Conservation (phyloP, 2,888 invertebrate genomes). For the Caenorhabditis wallacei region DNA sequence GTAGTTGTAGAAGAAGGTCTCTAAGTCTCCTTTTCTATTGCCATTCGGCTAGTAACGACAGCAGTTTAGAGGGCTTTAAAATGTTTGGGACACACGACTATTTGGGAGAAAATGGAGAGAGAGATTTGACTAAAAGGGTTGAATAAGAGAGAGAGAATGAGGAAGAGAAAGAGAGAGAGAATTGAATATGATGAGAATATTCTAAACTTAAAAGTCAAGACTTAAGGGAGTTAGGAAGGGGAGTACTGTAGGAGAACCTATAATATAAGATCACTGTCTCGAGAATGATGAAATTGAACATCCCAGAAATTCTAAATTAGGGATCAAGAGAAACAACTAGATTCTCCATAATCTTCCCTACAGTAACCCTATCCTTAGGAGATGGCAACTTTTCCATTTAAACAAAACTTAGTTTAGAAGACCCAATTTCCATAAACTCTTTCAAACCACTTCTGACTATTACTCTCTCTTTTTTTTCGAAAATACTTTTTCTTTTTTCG, state of each 20-base stretch:
- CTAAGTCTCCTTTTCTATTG: conserved; percentile 44
- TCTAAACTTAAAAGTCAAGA: background rate
- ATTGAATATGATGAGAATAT: conserved; percentile 1
- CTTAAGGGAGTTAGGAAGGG: background rate
- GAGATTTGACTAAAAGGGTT: conserved; percentile 6
- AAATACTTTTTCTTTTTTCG: background rate
- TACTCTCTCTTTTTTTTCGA: background rate
- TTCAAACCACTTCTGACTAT: background rate
- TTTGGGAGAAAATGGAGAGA: background rate
- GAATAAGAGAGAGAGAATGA: background rate
- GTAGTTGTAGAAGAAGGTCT: conserved; percentile 24
- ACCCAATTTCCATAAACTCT: no score
- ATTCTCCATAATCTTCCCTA: no score
- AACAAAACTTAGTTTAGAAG: no score
- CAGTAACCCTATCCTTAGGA: no score
- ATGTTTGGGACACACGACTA: conserved; percentile 42
- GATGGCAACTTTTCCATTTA: no score
- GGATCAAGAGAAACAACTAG: no score
- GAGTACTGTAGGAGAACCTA: background rate
- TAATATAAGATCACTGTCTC: no score
- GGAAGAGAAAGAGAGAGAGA: background rate
- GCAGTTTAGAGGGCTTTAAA: conserved; percentile 63
- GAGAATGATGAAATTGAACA: no score
- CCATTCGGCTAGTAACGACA: conserved; percentile 53
- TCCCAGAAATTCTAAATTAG: no score